Base-by-base conservation (phyloP, 1,140 invertebrate genomes). In the Apis cerana region DNA sequence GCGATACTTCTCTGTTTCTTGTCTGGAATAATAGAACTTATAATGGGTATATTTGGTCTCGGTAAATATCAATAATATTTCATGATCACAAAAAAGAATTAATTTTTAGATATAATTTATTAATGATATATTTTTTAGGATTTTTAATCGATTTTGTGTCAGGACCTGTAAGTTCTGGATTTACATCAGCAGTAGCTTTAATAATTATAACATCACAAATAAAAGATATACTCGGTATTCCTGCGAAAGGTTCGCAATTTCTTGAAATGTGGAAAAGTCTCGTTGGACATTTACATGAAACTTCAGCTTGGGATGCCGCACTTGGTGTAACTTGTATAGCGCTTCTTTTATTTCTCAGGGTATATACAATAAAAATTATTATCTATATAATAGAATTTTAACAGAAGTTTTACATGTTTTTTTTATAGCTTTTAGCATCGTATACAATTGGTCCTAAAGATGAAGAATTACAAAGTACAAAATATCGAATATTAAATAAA, bases 91-190 rank as follows among this genome's bases (percentile, higher is more conserved):
- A 43, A 43, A 5, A 43, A 7, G 5, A 19, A 27, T 71, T 62
- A 27, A 12, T 62, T 43, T 43, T 43, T 19, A 50, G 3, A 15
- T 33, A 50, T 27, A 13, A 58, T 9, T 48, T 59, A 33, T 33
- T 48, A n/a, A 69, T 69, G 4, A 23, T 23, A 19, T 50, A 10
- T 33, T 70, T 91, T 93, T 43, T 92, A 97, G 98, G 98, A 67
- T 98, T 99, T 91, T 94, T 99, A 54, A 97, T 99, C 71, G 97
- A 99, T 93, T 99, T 98, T 92, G 98, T 99, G 1, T 98, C 98
- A 0, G 97, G 97, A 9, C 98, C 98, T 0, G 98, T 99, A 1
- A 98, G 98, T 19, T 98, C 97, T 17, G 98, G 98, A 21, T 99
- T 99, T 91, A 99, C 98, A 0, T 98, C 97, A 1, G 98, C 98